A percentile compares a stretch with the other conserved stretches of the same genome.
These are phyloP conservation scores for Cataglyphis albicans DNA, from an alignment of 2,888 invertebrate species.

Conservation along the genomic window DNA sequence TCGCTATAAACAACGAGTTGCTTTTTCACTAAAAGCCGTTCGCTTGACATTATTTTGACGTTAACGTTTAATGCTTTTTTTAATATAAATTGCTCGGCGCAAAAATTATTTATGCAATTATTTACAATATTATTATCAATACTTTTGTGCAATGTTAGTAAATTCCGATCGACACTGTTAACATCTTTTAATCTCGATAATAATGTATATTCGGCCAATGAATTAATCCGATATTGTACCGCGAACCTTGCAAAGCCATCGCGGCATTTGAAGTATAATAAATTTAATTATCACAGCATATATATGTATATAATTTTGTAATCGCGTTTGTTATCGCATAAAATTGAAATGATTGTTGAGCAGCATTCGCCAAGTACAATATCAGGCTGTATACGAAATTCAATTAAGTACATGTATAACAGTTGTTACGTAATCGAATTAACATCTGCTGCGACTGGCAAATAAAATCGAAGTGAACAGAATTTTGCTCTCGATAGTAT, in stretches of 20 bases:
- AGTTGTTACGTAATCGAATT: constrained; percentile 47
- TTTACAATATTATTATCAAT: neutral
- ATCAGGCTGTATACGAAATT: constrained; percentile 38
- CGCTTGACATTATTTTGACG: neutral
- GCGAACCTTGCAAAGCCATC: constrained; percentile 60
- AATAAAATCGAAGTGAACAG: constrained; percentile 35
- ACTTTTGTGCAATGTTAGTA: constrained; percentile 18
- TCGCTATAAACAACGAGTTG: neutral
- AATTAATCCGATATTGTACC: constrained; percentile 65
- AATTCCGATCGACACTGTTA: constrained; percentile 50
- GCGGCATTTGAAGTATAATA: constrained; percentile 67
- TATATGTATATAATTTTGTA: constrained; percentile 60
- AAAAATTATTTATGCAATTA: constrained; percentile 24
- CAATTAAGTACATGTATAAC: constrained; percentile 23
- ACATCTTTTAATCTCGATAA: constrained; percentile 33
- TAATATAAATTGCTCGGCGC: neutral
- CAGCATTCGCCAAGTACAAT: constrained; percentile 57
- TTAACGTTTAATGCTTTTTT: constrained; percentile 16
- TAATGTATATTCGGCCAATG: constrained; percentile 60
- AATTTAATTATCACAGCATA: constrained; percentile 66
- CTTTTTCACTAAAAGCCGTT: neutral
- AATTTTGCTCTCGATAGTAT: constrained; percentile 26
- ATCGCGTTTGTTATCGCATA: constrained; percentile 67
- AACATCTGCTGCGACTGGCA: constrained; percentile 30
- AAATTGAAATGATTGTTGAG: constrained; percentile 70